Conservation (phyloP, 2,888 invertebrate genomes). For the Agrilus biguttatus region DNA sequence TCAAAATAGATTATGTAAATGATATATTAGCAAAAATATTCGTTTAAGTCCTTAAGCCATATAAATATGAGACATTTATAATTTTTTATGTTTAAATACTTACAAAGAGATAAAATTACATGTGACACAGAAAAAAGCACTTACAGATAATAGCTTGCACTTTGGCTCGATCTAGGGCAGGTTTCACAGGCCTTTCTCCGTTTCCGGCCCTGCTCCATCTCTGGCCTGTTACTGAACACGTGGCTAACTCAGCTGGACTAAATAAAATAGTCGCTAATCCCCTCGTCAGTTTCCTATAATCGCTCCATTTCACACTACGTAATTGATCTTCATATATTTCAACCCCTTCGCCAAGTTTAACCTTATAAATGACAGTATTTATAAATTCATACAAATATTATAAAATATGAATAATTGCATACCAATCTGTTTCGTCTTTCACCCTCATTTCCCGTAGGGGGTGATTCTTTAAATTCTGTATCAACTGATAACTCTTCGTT, state of each 20-base stretch:
- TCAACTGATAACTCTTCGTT: too few relatives aligned
- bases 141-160: conserved; percentile 60
- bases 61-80: too few relatives aligned
- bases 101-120: too few relatives aligned
- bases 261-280: conserved; percentile 61
- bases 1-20: too few relatives aligned
- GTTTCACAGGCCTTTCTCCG: conserved; percentile 60
- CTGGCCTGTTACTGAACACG: conserved; percentile 62
- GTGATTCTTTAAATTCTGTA: too few relatives aligned
- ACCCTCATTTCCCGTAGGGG: background rate
- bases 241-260: conserved; percentile 58
- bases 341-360: conserved; percentile 58
- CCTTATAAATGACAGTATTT: conserved; percentile 29
- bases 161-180: conserved; percentile 54
- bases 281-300: conserved; percentile 57
- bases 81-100: too few relatives aligned
- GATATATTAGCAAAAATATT: too few relatives aligned
- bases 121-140: conserved; percentile 12
- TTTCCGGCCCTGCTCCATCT: conserved; percentile 61
- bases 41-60: too few relatives aligned
- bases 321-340: conserved; percentile 57
- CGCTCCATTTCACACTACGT: conserved; percentile 59
- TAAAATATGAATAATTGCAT: background rate
- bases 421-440: conserved; percentile 5
- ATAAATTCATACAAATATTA: too few relatives aligned